Evolutionary conservation across 92 coral and sea anemone genomes (phyloP).

Genomic region (Actinostola sp.): DNA sequence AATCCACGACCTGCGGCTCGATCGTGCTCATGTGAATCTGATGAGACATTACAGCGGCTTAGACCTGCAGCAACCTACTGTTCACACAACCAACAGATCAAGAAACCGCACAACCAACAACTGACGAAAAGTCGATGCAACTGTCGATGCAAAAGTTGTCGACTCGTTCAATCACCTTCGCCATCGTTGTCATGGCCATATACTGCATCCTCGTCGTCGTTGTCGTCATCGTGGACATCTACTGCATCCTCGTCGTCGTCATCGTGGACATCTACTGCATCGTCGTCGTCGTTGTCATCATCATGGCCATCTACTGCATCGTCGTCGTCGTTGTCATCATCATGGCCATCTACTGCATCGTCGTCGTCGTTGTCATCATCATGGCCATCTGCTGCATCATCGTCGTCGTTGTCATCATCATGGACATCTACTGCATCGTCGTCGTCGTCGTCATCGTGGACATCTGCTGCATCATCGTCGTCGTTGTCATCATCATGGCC

Average conservation of each 20-base stretch:
- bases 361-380: no score
- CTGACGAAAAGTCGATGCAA: neutral
- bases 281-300: neutral
- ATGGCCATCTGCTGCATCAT: no score
- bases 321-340: neutral
- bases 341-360: no score
- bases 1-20: neutral
- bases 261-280: neutral
- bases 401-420: no score
- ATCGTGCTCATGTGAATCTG: neutral
- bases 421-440: no score
- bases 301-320: neutral
- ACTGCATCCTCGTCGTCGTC: neutral
- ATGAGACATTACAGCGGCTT: neutral
- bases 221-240: conserved; percentile 1
- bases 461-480: neutral
- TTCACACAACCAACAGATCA: neutral
- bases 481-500: neutral
- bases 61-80: neutral
- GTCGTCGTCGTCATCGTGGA: neutral
- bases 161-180: neutral
- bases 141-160: neutral
- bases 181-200: neutral
- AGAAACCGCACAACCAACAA: neutral
- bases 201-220: neutral